A percentile compares a stretch with the other conserved stretches of the same genome.
Evolutionary conservation across 2,113 vertebrate genomes (phyloP).

Genomic region (Lampris megalopsis): DNA sequence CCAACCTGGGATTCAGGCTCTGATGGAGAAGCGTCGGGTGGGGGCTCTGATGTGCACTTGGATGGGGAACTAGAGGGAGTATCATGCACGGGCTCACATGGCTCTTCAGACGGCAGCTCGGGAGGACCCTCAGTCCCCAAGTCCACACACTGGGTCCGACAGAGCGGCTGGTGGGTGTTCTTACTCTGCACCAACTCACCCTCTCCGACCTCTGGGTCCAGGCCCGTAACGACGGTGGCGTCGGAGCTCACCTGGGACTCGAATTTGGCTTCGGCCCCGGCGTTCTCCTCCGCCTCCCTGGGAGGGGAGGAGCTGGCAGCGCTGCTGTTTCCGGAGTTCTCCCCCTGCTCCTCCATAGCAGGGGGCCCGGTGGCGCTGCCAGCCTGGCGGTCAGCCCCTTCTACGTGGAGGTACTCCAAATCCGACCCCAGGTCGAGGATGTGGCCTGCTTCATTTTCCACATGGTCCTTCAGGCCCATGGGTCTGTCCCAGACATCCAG

Average conservation of each 20-base stretch:
- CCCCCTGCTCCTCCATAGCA: slow-evolving; percentile 87
- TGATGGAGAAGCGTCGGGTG: neutral
- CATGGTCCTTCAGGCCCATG: slow-evolving; percentile 99
- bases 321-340: slow-evolving; percentile 76
- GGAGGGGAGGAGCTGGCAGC: slow-evolving; percentile 69
- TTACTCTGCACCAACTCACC: slow-evolving; percentile 76
- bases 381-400: slow-evolving; percentile 86
- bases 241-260: slow-evolving; percentile 54
- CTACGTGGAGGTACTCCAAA: slow-evolving; percentile 90
- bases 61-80: neutral
- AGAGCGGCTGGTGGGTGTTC: slow-evolving; percentile 86
- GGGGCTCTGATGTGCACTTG: slow-evolving; percentile 4
- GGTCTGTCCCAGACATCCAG: slow-evolving; percentile 90
- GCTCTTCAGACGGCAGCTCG: slow-evolving; percentile 81
- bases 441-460: slow-evolving; percentile 82
- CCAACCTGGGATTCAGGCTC: slow-evolving; percentile 24
- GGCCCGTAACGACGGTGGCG: neutral
- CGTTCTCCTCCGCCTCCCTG: slow-evolving; percentile 84
- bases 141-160: slow-evolving; percentile 90
- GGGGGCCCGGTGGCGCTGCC: slow-evolving; percentile 85
- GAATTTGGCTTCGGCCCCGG: slow-evolving; percentile 85
- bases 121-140: slow-evolving; percentile 85
- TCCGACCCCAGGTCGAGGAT: slow-evolving; percentile 84
- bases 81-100: slow-evolving; percentile 9
- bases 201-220: slow-evolving; percentile 62